phyloP scores from a whole-genome alignment of 2,113 vertebrate genomes.

The Phoenicopterus ruber region DNA sequence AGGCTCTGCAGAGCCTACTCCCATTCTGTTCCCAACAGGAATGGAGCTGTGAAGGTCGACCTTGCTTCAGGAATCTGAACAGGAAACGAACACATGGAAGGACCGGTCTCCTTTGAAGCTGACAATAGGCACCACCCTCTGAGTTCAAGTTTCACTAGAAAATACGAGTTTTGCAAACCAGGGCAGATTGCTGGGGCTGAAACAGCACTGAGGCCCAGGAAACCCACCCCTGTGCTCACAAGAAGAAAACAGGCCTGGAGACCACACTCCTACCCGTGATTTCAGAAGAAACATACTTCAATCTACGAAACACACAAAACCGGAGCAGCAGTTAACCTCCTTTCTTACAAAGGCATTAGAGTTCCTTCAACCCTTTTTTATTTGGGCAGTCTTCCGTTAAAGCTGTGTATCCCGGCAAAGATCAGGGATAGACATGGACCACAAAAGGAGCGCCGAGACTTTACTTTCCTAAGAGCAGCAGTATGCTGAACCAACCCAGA shows the following conservation, averaged over 20 bases:
- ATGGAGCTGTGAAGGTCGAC: not conserved
- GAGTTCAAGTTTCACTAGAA: not conserved
- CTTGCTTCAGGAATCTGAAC: not conserved
- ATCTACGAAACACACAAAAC: not conserved
- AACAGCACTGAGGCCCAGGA: not conserved
- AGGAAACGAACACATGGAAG: not conserved
- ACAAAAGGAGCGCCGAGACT: not conserved
- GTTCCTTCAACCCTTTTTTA: not conserved
- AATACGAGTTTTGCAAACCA: not conserved
- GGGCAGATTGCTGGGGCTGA: not conserved
- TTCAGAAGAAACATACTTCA: not conserved
- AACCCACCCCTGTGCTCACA: not conserved
- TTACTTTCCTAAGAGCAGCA: not conserved
- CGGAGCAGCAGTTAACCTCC: not conserved
- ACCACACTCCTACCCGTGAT: not conserved
- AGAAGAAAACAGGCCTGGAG: not conserved
- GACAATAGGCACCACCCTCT: not conserved
- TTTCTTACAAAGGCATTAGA: not conserved
- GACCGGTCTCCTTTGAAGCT: not conserved
- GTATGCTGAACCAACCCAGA: not conserved
- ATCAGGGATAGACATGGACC: not conserved
- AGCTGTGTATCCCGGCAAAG: not conserved
- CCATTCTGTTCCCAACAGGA: not conserved
- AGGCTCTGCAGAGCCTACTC: not conserved
- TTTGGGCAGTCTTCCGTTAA: not conserved